Evolutionary conservation across 1,140 invertebrate species (phyloP).

Genomic region (Leptonema lineaticorne): DNA sequence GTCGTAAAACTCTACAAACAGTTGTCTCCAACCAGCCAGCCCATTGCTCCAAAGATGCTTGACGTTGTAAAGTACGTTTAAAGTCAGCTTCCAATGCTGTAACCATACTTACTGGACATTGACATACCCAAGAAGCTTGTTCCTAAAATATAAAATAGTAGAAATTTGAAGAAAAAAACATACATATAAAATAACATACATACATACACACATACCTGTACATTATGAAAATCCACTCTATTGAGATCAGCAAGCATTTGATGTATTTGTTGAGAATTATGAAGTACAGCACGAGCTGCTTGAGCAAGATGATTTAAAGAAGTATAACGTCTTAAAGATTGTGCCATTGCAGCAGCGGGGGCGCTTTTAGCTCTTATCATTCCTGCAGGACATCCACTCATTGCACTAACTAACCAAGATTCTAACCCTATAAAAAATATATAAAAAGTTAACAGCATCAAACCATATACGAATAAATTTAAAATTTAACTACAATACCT

Average conservation of each 20-base stretch:
- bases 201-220: too few species aligned
- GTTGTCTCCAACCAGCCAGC: conserved; percentile 94
- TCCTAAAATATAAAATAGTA: conserved; percentile 45
- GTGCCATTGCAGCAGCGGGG: conserved; percentile 90
- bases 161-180: not conserved
- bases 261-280: conserved; percentile 90
- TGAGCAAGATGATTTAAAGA: conserved; percentile 96
- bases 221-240: conserved; percentile 96
- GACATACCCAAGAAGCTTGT: conserved; percentile 96
- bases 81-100: conserved; percentile 92
- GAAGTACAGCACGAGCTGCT: conserved; percentile 92
- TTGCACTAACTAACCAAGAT: conserved; percentile 82
- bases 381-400: conserved; percentile 81
- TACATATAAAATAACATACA: too few species aligned
- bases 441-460: not conserved
- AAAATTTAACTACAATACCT: conserved; percentile 26
- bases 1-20: conserved; percentile 83
- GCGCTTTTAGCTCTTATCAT: conserved; percentile 82
- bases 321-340: conserved; percentile 93
- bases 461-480: not conserved
- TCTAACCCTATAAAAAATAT: conserved; percentile 67
- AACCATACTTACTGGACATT: conserved; percentile 84
- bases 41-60: conserved; percentile 95
- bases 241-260: conserved; percentile 97
- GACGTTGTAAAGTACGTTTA: conserved; percentile 86